Conservation (phyloP, 2,888 invertebrate genomes). For the Eurois occulta region DNA sequence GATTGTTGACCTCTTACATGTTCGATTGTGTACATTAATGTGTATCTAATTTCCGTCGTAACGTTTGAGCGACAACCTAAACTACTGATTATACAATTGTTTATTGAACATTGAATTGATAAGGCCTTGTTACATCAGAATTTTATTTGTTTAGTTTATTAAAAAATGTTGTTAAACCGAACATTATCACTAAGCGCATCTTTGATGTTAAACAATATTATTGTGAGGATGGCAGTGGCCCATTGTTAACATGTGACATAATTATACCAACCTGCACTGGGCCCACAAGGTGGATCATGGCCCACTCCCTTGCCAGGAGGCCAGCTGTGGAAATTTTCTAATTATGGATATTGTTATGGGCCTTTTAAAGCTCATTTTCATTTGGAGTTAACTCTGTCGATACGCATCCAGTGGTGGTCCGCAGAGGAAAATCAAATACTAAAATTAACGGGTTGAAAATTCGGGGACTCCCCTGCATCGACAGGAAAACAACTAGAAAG, state of each 20-base stretch:
- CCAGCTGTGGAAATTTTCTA: not conserved
- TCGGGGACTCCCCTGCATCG: not conserved
- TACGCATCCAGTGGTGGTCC: not conserved
- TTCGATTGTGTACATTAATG: constrained; percentile 22
- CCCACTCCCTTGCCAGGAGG: not conserved
- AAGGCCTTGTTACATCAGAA: constrained; percentile 42
- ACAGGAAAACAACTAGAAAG: constrained; percentile 11
- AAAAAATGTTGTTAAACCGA: constrained; percentile 13
- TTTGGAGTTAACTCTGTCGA: not conserved
- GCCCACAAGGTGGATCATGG: not conserved
- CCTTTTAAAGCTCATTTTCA: not conserved
- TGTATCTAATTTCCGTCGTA: constrained; percentile 51
- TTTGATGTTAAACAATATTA: not conserved
- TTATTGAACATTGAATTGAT: constrained; percentile 53
- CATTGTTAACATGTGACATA: not conserved
- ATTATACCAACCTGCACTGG: not conserved
- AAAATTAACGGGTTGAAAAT: constrained; percentile 1
- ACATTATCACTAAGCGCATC: not conserved
- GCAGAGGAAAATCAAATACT: not conserved
- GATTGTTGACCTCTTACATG: constrained; percentile 43
- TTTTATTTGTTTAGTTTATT: constrained; percentile 34
- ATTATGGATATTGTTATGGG: not conserved
- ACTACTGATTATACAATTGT: constrained; percentile 48
- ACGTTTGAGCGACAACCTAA: constrained; percentile 32
- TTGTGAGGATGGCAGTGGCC: not conserved